These are phyloP conservation scores for Ia io DNA, from an alignment of 2,113 vertebrate genomes.

Conservation along the genomic window DNA sequence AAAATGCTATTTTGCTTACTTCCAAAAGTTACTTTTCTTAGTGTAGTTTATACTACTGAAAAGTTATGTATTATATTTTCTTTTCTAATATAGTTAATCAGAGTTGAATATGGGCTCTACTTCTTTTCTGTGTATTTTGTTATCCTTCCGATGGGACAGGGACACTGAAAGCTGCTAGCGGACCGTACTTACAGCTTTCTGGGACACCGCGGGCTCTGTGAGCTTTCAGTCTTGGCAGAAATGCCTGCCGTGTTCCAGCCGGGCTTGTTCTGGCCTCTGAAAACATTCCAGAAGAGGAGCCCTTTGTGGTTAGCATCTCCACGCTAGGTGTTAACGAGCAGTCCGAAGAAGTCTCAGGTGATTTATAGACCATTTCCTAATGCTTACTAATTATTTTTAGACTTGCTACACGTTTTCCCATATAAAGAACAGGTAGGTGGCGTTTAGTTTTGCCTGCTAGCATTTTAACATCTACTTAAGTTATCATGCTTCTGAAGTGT, in stretches of 20 bases:
- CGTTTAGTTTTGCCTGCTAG: not conserved
- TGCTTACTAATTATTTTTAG: not conserved
- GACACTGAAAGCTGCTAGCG: not conserved
- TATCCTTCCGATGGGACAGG: not conserved
- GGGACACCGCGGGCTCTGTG: not conserved
- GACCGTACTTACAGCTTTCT: constrained; percentile 15
- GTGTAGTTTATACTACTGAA: not conserved
- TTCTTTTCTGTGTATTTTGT: not conserved
- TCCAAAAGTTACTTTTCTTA: not conserved
- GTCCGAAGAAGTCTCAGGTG: not conserved
- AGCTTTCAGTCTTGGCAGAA: constrained; percentile 34
- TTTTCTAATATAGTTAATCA: not conserved
- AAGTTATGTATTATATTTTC: not conserved
- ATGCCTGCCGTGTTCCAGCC: constrained; percentile 24
- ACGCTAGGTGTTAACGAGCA: not conserved
- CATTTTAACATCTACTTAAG: not conserved
- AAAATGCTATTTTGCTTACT: not conserved
- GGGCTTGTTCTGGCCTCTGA: constrained; percentile 14
- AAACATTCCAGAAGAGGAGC: not conserved
- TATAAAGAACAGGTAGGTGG: not conserved
- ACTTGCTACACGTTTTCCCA: not conserved
- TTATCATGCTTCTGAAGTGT: not conserved
- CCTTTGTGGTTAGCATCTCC: not conserved
- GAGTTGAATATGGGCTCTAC: not conserved
- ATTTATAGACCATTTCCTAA: not conserved